These are phyloP conservation scores for Sympetrum striolatum DNA, from an alignment of 2,888 invertebrate species.

Conservation along the genomic window DNA sequence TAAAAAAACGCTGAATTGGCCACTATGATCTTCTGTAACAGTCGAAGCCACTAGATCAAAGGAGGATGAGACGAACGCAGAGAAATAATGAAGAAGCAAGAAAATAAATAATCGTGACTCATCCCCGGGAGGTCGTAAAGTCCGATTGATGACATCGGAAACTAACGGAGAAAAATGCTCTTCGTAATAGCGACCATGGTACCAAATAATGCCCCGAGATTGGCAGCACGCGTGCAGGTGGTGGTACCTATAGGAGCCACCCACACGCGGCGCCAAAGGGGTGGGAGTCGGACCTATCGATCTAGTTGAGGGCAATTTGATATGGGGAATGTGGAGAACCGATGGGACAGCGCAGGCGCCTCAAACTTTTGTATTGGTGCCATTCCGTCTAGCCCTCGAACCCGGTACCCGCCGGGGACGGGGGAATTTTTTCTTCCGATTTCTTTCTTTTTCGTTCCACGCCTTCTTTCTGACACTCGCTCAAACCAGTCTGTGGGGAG, in stretches of 20 bases:
- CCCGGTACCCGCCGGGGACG: slow-evolving; percentile 4
- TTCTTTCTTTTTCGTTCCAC: not conserved
- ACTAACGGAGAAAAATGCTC: not conserved
- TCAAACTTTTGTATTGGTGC: slow-evolving; percentile 5
- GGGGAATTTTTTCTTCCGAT: not conserved
- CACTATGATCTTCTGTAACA: too few species aligned
- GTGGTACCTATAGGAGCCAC: not conserved
- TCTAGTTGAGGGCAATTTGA: slow-evolving; percentile 8
- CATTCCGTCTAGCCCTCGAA: slow-evolving; percentile 34
- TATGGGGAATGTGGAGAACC: not conserved
- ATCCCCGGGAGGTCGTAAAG: not conserved
- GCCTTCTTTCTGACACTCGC: not conserved
- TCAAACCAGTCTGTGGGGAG: not conserved
- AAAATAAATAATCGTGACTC: not conserved
- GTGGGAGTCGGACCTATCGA: slow-evolving; percentile 30
- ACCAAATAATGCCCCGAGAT: not conserved
- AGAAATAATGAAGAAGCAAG: not conserved
- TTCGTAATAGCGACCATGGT: not conserved
- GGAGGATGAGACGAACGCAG: not conserved
- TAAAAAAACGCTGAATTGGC: too few species aligned
- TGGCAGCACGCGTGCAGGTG: not conserved
- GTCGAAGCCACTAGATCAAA: too few species aligned
- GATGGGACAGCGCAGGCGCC: not conserved
- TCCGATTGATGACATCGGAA: not conserved
- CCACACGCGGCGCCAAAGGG: not conserved